phyloP scores from a whole-genome alignment of 35 echinoderm and acorn worm species.

The Ptychodera flava region DNA sequence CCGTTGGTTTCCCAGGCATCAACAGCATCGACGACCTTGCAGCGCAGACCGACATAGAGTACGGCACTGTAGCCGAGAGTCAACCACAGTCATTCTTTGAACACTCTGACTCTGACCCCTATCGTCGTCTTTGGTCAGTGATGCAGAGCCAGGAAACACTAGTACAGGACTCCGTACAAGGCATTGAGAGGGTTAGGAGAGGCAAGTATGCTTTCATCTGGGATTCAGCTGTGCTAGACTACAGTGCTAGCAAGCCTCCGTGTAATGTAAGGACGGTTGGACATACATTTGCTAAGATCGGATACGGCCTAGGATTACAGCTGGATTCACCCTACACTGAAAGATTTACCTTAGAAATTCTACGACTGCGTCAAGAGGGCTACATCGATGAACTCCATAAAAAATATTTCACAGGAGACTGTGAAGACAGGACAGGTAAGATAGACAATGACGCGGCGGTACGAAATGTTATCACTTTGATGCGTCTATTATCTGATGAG shows the following conservation, averaged over 20 bases:
- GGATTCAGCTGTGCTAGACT: conserved; percentile 11
- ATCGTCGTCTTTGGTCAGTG: not conserved
- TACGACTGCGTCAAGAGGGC: conserved; percentile 3
- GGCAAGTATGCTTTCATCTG: conserved; percentile 12
- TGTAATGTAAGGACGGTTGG: conserved; percentile 10
- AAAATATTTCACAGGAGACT: conserved; percentile 10
- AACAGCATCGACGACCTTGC: conserved; percentile 12
- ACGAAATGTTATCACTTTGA: too few relatives aligned
- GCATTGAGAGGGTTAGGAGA: not conserved
- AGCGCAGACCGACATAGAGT: not conserved
- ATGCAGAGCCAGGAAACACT: not conserved
- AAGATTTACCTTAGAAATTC: conserved; percentile 15
- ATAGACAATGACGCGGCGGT: too few relatives aligned
- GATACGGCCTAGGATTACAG: conserved; percentile 1
- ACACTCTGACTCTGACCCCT: conserved; percentile 3
- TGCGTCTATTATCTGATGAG: too few relatives aligned
- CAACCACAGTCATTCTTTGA: conserved; percentile 20
- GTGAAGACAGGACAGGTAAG: not conserved
- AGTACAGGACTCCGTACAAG: not conserved
- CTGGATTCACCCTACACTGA: conserved; percentile 16
- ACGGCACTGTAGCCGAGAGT: conserved; percentile 3
- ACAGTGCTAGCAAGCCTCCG: not conserved
- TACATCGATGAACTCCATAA: conserved; percentile 7
- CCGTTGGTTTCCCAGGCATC: too few relatives aligned
- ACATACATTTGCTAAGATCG: conserved; percentile 11